Evolutionary conservation across 2,888 invertebrate genomes (phyloP).

Genomic region (Liodrosophila aerea): DNA sequence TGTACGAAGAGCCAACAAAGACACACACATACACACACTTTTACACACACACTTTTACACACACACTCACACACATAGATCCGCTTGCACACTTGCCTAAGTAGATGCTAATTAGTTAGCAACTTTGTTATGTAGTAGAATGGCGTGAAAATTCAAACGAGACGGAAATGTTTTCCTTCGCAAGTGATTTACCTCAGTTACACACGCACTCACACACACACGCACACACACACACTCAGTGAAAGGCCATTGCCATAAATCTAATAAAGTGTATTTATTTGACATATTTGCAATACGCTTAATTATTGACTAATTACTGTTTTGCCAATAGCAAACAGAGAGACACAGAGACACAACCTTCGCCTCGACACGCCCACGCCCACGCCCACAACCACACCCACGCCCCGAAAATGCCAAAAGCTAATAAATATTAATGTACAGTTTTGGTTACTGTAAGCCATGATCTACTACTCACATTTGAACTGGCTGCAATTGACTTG

Average conservation of each 20-base stretch:
- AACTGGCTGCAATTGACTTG: conserved; percentile 34
- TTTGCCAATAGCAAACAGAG: conserved; percentile 53
- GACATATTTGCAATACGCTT: conserved; percentile 48
- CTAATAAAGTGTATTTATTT: conserved; percentile 45
- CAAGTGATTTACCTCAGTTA: conserved; percentile 46
- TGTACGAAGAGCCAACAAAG: conserved; percentile 10
- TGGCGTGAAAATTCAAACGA: conserved; percentile 50
- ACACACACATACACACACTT: conserved; percentile 1
- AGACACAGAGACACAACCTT: too few species aligned
- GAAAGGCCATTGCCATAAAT: conserved; percentile 48
- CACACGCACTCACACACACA: too few species aligned
- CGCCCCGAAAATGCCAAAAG: conserved; percentile 24
- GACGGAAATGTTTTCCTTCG: conserved; percentile 43
- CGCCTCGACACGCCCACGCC: conserved; percentile 27
- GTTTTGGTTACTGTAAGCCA: conserved; percentile 39
- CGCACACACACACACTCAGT: conserved; percentile 11
- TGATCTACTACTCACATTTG: conserved; percentile 23
- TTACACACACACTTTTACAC: not conserved
- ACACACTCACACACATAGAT: conserved; percentile 20
- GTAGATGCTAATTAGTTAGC: conserved; percentile 54
- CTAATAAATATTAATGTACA: conserved; percentile 70
- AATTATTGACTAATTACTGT: conserved; percentile 49
- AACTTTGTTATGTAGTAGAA: conserved; percentile 48
- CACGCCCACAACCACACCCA: not conserved
- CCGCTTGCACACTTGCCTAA: too few species aligned